These are phyloP conservation scores for Bombus picipes DNA, from an alignment of 1,140 invertebrate genomes.

Conservation along the genomic window DNA sequence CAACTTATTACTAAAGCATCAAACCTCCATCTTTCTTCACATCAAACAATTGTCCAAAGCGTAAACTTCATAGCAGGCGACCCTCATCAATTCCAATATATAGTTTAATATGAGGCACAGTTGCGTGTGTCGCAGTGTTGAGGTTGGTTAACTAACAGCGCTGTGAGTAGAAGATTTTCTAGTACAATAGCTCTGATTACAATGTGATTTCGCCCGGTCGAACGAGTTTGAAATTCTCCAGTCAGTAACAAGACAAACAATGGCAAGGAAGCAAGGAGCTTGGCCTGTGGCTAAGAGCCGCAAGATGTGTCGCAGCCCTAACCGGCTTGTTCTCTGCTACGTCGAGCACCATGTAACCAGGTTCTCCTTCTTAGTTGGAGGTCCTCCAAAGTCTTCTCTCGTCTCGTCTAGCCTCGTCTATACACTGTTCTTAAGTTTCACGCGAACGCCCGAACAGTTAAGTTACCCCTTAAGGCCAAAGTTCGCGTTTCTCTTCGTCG, in stretches of 20 bases:
- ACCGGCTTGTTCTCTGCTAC: constrained; percentile 60
- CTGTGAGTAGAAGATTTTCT: constrained; percentile 15
- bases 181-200: not conserved
- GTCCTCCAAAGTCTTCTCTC: constrained; percentile 54
- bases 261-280: constrained; percentile 19
- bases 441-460: constrained; percentile 61
- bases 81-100: not conserved
- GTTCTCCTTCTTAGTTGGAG: constrained; percentile 4
- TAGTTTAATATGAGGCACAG: not conserved
- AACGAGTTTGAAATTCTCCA: constrained; percentile 51
- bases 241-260: constrained; percentile 62
- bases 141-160: constrained; percentile 3
- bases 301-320: constrained; percentile 59
- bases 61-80: not conserved
- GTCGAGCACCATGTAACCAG: constrained; percentile 59
- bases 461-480: constrained; percentile 51
- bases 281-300: constrained; percentile 54
- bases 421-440: constrained; percentile 62
- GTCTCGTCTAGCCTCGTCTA: constrained; percentile 32
- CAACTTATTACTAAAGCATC: too few species aligned
- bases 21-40: not conserved
- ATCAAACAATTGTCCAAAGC: not conserved
- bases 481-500: constrained; percentile 55
- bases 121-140: not conserved
- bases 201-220: constrained; percentile 28